A percentile compares a stretch with the other conserved stretches of the same genome.
These are phyloP conservation scores for Theodoxus fluviatilis DNA, from an alignment of 2,888 invertebrate species.

Conservation along the genomic window DNA sequence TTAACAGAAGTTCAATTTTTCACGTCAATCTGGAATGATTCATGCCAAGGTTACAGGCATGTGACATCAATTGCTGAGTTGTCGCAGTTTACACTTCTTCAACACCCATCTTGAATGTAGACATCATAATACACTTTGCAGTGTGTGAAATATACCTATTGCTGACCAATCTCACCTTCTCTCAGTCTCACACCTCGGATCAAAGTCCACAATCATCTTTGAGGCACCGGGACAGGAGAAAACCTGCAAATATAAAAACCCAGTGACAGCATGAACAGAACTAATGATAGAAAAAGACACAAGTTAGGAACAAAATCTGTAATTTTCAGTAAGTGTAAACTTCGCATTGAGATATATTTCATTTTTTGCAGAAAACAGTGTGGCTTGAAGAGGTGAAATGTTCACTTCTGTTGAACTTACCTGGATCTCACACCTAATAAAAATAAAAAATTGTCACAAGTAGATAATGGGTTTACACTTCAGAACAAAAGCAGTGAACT, in stretches of 20 bases:
- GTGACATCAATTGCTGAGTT: too few relatives aligned
- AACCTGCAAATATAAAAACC: too few relatives aligned
- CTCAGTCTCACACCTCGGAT: slow-evolving; percentile 63
- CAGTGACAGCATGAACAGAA: too few relatives aligned
- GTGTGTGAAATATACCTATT: too few relatives aligned
- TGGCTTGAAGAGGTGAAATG: too few relatives aligned
- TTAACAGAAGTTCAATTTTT: not conserved
- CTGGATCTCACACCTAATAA: too few relatives aligned
- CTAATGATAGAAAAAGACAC: not conserved
- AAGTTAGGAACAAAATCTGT: not conserved
- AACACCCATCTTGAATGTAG: not conserved
- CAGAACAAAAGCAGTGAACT: not conserved
- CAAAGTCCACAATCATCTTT: slow-evolving; percentile 61
- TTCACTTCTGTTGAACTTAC: too few relatives aligned
- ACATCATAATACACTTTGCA: too few relatives aligned
- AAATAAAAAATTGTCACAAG: not conserved
- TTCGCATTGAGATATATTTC: not conserved
- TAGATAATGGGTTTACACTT: not conserved
- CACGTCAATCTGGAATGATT: not conserved
- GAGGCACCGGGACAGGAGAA: slow-evolving; percentile 63
- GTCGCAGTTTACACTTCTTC: too few relatives aligned
- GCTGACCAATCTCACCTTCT: slow-evolving; percentile 54
- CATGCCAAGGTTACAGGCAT: not conserved
- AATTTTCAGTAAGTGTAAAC: not conserved
- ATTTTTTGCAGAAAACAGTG: too few relatives aligned